Evolutionary conservation across 2,113 vertebrate genomes (phyloP).

Genomic region (Crotalus tigris): DNA sequence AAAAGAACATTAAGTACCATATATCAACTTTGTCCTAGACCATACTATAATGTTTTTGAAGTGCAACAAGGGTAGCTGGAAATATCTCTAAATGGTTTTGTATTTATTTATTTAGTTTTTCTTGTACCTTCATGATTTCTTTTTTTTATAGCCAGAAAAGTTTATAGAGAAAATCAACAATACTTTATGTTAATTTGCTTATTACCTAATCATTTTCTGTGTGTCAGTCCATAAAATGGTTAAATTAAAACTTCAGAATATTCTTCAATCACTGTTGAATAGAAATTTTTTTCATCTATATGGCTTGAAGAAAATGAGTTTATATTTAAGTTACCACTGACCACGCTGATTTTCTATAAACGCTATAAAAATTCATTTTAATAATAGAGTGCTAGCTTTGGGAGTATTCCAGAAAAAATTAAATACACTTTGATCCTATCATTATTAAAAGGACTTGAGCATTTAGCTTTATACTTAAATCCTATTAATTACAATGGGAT

Average conservation of each 20-base stretch:
- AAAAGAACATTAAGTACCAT: neutral
- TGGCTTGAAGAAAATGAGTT: neutral
- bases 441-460: conserved; percentile 6
- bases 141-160: neutral
- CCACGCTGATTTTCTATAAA: neutral
- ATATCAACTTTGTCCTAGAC: neutral
- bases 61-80: neutral
- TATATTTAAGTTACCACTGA: neutral
- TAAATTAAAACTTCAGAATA: neutral
- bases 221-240: neutral
- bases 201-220: neutral
- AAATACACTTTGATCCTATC: neutral
- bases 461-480: conserved; percentile 1
- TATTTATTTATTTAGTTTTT: neutral
- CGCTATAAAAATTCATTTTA: neutral
- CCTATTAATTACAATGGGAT: conserved; percentile 12
- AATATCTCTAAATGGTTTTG: neutral
- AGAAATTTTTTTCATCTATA: neutral
- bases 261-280: neutral
- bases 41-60: neutral
- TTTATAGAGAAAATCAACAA: neutral
- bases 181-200: neutral
- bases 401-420: neutral
- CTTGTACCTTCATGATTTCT: neutral
- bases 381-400: neutral